Conservation (phyloP, 2,113 vertebrate species). For the Caranx ignobilis region DNA sequence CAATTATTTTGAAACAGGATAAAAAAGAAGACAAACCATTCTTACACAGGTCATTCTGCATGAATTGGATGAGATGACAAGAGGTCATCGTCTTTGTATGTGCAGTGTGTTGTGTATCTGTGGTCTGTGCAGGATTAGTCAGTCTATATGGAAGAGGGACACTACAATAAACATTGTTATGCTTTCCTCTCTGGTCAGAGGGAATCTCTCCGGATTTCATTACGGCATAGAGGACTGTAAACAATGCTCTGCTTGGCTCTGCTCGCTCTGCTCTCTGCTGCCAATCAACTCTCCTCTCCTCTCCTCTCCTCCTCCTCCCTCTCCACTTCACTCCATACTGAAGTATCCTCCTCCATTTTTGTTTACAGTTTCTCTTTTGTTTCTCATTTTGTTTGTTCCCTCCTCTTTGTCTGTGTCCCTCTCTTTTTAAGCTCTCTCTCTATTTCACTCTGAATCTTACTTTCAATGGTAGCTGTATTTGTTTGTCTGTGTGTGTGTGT, state of each 20-base stretch:
- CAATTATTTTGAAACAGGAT: conserved; percentile 12
- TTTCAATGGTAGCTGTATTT: not conserved
- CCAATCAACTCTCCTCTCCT: conserved; percentile 29
- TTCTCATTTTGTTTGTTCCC: not conserved
- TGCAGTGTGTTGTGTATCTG: conserved; percentile 23
- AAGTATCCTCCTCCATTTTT: conserved; percentile 21
- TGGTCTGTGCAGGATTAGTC: conserved; percentile 48
- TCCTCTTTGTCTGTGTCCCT: not conserved
- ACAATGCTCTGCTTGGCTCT: conserved; percentile 37
- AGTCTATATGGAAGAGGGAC: conserved; percentile 34
- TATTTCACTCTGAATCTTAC: conserved; percentile 20
- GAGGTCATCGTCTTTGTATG: conserved; percentile 19
- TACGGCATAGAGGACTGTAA: conserved; percentile 44
- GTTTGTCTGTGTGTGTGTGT: not conserved
- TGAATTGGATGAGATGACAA: not conserved
- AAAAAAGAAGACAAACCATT: conserved; percentile 12
- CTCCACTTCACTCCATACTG: not conserved
- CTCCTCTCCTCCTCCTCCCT: not conserved
- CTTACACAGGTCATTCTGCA: conserved; percentile 6
- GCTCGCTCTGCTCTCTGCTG: conserved; percentile 11
- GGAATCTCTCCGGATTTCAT: conserved; percentile 63
- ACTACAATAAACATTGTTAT: conserved; percentile 55
- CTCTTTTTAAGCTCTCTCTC: not conserved
- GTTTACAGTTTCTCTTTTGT: conserved; percentile 24
- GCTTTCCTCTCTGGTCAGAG: conserved; percentile 52